These are phyloP conservation scores for Axea sp. DNA, from an alignment of 2,888 invertebrate species.

Conservation along the genomic window DNA sequence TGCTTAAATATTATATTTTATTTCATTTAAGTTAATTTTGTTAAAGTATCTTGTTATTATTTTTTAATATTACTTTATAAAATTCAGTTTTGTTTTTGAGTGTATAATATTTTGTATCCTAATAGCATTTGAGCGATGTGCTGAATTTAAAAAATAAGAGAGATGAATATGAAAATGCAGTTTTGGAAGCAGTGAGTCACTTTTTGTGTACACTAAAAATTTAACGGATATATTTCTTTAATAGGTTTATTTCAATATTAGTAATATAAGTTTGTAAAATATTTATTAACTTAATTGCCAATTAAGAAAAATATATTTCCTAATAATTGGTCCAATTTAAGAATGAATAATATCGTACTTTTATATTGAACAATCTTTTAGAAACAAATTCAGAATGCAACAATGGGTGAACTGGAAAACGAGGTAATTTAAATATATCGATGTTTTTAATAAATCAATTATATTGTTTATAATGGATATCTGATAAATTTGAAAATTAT, in stretches of 20 bases:
- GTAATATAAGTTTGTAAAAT: too few relatives aligned
- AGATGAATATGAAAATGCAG: slow-evolving; percentile 72
- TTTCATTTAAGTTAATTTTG: neutral
- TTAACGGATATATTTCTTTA: neutral
- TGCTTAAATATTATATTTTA: slow-evolving; percentile 8
- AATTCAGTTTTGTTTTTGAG: too few relatives aligned
- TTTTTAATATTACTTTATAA: too few relatives aligned
- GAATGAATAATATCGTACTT: slow-evolving; percentile 34
- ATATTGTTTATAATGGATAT: neutral
- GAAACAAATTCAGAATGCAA: slow-evolving; percentile 71
- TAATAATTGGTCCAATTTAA: too few relatives aligned
- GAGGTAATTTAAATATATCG: slow-evolving; percentile 66
- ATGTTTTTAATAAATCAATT: neutral
- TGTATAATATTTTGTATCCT: neutral
- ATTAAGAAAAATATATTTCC: too few relatives aligned
- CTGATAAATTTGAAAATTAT: neutral
- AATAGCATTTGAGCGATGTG: slow-evolving; percentile 72
- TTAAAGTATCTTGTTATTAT: neutral
- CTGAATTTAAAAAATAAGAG: slow-evolving; percentile 71
- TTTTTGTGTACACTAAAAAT: neutral
- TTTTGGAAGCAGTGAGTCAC: slow-evolving; percentile 72
- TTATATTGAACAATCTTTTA: slow-evolving; percentile 52
- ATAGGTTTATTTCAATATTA: too few relatives aligned
- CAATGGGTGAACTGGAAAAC: slow-evolving; percentile 68
- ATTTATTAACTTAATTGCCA: slow-evolving; percentile 10